Percentiles rank a stretch among this genome's conserved stretches.
phyloP scores from a whole-genome alignment of 2,888 invertebrate species.

The Watsonalla cultraria region DNA sequence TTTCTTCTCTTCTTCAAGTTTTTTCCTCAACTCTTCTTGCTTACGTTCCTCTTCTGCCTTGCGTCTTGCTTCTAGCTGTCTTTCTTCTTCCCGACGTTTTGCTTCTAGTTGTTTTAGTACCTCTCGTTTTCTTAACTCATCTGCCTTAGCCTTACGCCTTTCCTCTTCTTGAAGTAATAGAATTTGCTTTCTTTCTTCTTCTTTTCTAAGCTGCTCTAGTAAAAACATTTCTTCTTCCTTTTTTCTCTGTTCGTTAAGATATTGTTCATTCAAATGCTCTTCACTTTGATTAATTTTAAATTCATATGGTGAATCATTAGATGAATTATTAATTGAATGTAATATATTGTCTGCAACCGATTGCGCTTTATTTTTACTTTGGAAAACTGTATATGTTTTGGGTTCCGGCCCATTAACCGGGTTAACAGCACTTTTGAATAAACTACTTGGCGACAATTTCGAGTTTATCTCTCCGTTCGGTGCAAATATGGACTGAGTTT shows the following conservation, averaged over 20 bases:
- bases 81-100: conserved; percentile 33
- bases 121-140: conserved; percentile 27
- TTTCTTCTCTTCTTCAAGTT: conserved; percentile 51
- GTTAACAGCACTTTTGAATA: conserved; percentile 56
- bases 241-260: conserved; percentile 30
- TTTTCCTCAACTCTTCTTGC: conserved; percentile 48
- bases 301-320: conserved; percentile 43
- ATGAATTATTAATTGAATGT: conserved; percentile 36
- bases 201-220: conserved; percentile 26
- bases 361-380: conserved; percentile 56
- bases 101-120: conserved; percentile 37
- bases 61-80: conserved; percentile 41
- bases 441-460: conserved; percentile 50
- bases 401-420: conserved; percentile 32
- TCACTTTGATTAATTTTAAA: conserved; percentile 41
- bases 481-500: conserved; percentile 26
- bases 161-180: conserved; percentile 26
- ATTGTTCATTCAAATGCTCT: conserved; percentile 19
- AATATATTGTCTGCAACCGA: conserved; percentile 58
- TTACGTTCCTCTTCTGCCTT: conserved; percentile 47
- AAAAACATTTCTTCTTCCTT: conserved; percentile 35
- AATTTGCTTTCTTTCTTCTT: conserved; percentile 32
- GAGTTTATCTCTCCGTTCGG: conserved; percentile 38
- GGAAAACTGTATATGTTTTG: conserved; percentile 54
- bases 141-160: conserved; percentile 24